Evolutionary conservation across 1,140 invertebrate species (phyloP).

Genomic region (Neodiprion virginianus): DNA sequence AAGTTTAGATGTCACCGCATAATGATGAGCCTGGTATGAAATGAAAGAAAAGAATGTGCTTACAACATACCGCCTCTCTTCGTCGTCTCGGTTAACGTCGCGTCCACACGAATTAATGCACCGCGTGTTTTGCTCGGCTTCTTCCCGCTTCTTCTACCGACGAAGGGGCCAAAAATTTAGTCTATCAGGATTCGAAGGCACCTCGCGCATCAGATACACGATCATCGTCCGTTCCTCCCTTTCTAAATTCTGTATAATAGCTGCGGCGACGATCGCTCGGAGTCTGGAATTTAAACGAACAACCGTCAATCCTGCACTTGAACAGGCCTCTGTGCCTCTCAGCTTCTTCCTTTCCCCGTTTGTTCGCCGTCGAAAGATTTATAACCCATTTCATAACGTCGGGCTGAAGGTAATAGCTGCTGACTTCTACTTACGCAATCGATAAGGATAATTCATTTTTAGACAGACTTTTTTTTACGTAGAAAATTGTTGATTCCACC

Average conservation of each 20-base stretch:
- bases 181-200: neutral
- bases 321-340: too few relatives aligned
- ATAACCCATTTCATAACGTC: neutral
- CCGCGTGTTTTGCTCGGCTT: neutral
- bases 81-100: neutral
- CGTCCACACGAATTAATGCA: constrained; percentile 11
- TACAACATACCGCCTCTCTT: constrained; percentile 17
- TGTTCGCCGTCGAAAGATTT: neutral
- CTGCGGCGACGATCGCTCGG: neutral
- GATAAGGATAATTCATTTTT: too few relatives aligned
- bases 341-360: too few relatives aligned
- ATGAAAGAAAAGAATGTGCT: constrained; percentile 22
- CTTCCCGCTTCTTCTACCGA: too few relatives aligned
- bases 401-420: neutral
- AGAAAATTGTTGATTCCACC: neutral
- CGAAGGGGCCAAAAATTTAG: too few relatives aligned
- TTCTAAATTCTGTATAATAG: neutral
- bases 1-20: constrained; percentile 26
- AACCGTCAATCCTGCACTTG: neutral
- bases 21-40: constrained; percentile 13
- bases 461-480: too few relatives aligned
- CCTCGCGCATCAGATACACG: neutral
- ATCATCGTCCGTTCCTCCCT: neutral
- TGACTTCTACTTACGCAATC: neutral
- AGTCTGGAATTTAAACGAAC: neutral